Evolutionary conservation across 1,140 invertebrate species (phyloP).

Genomic region (Diabrotica undecimpunctata): DNA sequence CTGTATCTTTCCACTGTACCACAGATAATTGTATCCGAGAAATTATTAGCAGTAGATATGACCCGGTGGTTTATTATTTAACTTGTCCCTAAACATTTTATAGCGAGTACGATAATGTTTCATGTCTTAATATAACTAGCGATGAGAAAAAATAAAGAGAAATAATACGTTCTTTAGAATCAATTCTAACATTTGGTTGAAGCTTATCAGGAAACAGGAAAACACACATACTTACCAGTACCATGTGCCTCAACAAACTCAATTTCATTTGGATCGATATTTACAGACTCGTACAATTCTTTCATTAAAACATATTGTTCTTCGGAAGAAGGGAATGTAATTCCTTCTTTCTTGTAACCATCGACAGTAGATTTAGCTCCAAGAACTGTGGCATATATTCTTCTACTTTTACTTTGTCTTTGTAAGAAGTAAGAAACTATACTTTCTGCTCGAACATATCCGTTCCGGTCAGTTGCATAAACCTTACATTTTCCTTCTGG

Average conservation of each 20-base stretch:
- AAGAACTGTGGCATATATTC: conserved; percentile 59
- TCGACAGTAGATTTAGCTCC: conserved; percentile 55
- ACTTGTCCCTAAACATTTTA: too few relatives aligned
- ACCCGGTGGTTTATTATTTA: too few relatives aligned
- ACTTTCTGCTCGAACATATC: conserved; percentile 61
- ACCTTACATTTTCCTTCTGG: conserved; percentile 59
- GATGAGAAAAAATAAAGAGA: too few relatives aligned
- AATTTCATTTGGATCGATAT: conserved; percentile 57
- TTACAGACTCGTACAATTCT: conserved; percentile 56
- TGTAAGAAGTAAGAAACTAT: conserved; percentile 57
- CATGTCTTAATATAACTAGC: too few relatives aligned
- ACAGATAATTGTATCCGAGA: too few relatives aligned
- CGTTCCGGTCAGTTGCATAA: conserved; percentile 60
- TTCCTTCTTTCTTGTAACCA: conserved; percentile 54
- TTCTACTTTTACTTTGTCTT: conserved; percentile 49
- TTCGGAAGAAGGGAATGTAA: conserved; percentile 55
- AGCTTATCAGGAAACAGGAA: too few relatives aligned
- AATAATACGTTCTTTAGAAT: too few relatives aligned
- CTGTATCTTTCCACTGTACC: too few relatives aligned
- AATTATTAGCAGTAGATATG: too few relatives aligned
- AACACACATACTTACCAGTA: conserved; percentile 46
- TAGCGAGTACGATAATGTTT: too few relatives aligned
- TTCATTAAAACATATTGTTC: conserved; percentile 55
- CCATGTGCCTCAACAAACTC: conserved; percentile 72
- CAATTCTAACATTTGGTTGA: too few relatives aligned